Base-by-base conservation (phyloP, 1,140 invertebrate genomes). In the Drosophila nigrodunni region DNA sequence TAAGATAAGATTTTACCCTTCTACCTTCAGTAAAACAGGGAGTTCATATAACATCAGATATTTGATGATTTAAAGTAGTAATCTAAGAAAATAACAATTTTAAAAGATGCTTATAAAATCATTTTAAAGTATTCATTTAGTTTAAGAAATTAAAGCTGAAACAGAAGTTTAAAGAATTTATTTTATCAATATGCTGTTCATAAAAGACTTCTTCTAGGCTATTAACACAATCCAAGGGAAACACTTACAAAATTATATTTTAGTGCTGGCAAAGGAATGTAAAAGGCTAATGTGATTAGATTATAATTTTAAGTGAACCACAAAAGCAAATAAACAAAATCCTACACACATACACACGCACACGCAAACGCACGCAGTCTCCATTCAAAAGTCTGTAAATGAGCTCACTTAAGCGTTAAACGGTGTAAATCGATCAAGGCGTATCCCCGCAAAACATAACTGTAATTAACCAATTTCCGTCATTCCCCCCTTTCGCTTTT, bases 371-470 rank as follows among this genome's bases (percentile, higher is more conserved):
- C 55, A 70, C 6, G 25, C 25, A 30, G 25, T 30, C 49, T 62
- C 66, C 62, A 55, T 77, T 67, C 69, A 73, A 72, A 25, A 55
- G 39, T 58, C 41, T 35, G 18, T 54, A 74, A 74, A 80, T 74
- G 65, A 55, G 70, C 55, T 69, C 77, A 87, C 47, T 83, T 83
- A 57, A 87, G 83, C 85, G 83, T 87, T 87, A 87, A 87, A 82
- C 67, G 70, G 62, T 65, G 71, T 86, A 87, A 86, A 86, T 86
- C 82, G 82, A 87, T 86, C 82, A 86, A 86, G 82, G 82, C 77
- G 85, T 83, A 88, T 70, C 69, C 83, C 79, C 62, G 50, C 66
- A 71, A 62, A 30, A 61, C 57, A 78, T 83, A 80, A 88, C 80
- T 80, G 80, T 87, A 87, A 87, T 87, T 87, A 87, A 87, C 85